A percentile compares a stretch with the other conserved stretches of the same genome.
phyloP scores from a whole-genome alignment of 2,113 vertebrate genomes.

The Enhydra lutris region DNA sequence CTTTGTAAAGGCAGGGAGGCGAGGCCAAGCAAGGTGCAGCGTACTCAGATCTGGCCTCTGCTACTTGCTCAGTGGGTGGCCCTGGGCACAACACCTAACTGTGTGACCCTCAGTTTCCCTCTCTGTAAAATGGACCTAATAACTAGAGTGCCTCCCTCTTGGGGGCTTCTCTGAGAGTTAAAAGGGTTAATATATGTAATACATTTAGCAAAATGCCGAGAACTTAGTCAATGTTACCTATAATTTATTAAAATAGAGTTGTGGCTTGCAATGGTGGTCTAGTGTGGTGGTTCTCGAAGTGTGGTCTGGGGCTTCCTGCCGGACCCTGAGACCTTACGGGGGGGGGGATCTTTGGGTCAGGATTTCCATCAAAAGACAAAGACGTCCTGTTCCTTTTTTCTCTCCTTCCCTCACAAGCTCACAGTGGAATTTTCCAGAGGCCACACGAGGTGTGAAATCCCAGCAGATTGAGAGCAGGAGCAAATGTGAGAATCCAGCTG shows the following conservation, averaged over 20 bases:
- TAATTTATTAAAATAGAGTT: background rate
- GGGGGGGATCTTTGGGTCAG: background rate
- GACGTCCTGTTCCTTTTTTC: background rate
- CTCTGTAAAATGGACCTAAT: background rate
- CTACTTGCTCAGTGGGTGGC: background rate
- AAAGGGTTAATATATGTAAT: background rate
- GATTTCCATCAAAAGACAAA: background rate
- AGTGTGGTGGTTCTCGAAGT: background rate
- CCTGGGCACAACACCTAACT: too few species aligned
- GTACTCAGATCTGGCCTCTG: background rate
- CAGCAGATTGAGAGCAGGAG: background rate
- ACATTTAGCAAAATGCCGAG: background rate
- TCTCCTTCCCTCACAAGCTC: background rate
- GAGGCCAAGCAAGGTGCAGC: background rate
- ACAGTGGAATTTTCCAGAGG: background rate
- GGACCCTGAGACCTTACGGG: background rate
- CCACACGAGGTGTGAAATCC: background rate
- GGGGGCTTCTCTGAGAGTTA: background rate
- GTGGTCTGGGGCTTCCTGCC: background rate
- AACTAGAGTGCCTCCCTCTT: accelerated
- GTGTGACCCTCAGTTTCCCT: background rate
- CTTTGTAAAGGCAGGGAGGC: background rate
- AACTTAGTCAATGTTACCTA: too few species aligned
- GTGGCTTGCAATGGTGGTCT: background rate
- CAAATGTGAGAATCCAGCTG: background rate